phyloP scores from a whole-genome alignment of 2,113 vertebrate species.

The Prionailurus bengalensis region DNA sequence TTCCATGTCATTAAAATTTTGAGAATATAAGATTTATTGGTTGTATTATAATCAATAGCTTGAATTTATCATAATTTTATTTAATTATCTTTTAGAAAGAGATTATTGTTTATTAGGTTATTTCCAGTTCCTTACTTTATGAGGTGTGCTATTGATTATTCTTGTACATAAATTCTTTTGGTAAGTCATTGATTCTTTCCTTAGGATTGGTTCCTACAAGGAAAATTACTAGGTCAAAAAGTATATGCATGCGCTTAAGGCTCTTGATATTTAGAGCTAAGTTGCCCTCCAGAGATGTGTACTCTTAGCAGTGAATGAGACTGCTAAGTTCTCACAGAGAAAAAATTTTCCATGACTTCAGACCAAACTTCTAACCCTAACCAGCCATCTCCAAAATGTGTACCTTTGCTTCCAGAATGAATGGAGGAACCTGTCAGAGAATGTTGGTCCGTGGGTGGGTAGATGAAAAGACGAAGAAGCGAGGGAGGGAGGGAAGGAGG shows the following conservation, averaged over 20 bases:
- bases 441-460: not conserved
- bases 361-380: not conserved
- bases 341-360: constrained; percentile 37
- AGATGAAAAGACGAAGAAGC: not conserved
- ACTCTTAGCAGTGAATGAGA: not conserved
- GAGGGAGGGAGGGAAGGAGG: not conserved
- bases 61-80: constrained; percentile 22
- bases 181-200: constrained; percentile 41
- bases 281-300: not conserved
- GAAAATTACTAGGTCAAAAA: constrained; percentile 24
- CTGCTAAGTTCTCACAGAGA: not conserved
- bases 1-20: constrained; percentile 51
- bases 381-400: constrained; percentile 4
- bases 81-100: constrained; percentile 9
- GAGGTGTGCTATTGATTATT: not conserved
- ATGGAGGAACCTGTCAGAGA: not conserved
- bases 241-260: not conserved
- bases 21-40: constrained; percentile 53
- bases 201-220: not conserved
- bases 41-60: constrained; percentile 25
- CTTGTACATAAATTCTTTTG: not conserved
- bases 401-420: constrained; percentile 43
- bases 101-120: constrained; percentile 28
- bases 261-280: not conserved
- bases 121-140: constrained; percentile 45